Evolutionary conservation across 2,888 invertebrate genomes (phyloP).

Genomic region (Atethmia centrago): DNA sequence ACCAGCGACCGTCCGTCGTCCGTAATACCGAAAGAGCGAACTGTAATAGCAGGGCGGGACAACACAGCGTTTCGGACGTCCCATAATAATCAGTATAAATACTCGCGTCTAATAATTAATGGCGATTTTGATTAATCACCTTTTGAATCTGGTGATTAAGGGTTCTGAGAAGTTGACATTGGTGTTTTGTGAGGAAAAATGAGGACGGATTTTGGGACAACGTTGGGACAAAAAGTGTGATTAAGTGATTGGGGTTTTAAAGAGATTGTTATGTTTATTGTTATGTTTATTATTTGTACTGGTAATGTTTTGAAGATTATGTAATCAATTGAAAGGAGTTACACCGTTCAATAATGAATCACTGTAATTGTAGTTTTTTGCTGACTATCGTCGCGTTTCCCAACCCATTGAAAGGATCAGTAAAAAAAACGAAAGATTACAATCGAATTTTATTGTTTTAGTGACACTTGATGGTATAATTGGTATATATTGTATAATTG

Average conservation of each 20-base stretch:
- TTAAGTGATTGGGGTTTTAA: conserved; percentile 35
- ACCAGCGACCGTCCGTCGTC: conserved; percentile 60
- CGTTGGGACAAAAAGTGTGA: conserved; percentile 34
- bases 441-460: not conserved
- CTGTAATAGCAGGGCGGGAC: conserved; percentile 66
- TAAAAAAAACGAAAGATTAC: not conserved
- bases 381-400: not conserved
- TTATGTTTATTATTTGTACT: not conserved
- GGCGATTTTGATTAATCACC: conserved; percentile 68
- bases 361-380: not conserved
- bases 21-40: conserved; percentile 56
- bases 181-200: conserved; percentile 48
- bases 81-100: conserved; percentile 70
- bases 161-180: conserved; percentile 66
- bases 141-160: conserved; percentile 60
- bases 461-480: conserved; percentile 1
- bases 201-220: conserved; percentile 25
- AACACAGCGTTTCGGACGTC: conserved; percentile 63
- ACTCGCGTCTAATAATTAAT: conserved; percentile 67
- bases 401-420: not conserved
- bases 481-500: not conserved
- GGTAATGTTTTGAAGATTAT: conserved; percentile 2
- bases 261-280: not conserved
- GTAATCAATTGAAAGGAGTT: not conserved
- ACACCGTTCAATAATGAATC: not conserved